Conservation (phyloP, 2,113 vertebrate species). For the Anguilla rostrata region DNA sequence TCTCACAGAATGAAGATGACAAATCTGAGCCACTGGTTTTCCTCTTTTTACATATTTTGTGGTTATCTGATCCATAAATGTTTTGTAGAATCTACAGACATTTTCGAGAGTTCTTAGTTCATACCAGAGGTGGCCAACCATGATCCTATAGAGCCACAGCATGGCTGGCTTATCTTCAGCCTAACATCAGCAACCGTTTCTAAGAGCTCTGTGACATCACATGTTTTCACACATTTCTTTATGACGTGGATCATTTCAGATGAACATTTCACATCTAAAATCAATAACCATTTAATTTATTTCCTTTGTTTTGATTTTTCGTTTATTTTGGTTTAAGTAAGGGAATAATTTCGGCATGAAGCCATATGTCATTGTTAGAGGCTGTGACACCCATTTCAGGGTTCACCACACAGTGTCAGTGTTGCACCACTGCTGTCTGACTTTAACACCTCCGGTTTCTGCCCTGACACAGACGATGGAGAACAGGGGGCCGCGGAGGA, state of each 20-base stretch:
- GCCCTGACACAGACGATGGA: slow-evolving; percentile 68
- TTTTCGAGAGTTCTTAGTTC: background rate
- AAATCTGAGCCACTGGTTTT: too few relatives aligned
- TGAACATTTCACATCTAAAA: background rate
- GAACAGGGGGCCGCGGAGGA: slow-evolving; percentile 69
- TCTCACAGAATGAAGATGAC: background rate
- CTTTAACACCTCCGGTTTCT: slow-evolving; percentile 20
- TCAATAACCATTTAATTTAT: background rate
- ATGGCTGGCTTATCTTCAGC: background rate
- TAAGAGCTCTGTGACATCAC: too few relatives aligned
- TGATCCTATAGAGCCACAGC: background rate
- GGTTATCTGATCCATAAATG: background rate
- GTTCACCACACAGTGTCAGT: slow-evolving; percentile 78
- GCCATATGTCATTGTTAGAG: background rate
- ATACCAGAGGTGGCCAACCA: background rate
- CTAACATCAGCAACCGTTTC: background rate
- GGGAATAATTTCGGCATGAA: background rate
- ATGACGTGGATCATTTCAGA: background rate
- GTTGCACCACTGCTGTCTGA: slow-evolving; percentile 47
- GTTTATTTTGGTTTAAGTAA: background rate
- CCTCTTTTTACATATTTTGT: too few relatives aligned
- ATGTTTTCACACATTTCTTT: background rate
- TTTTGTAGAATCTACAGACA: background rate
- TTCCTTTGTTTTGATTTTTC: background rate
- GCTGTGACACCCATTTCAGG: background rate